Evolutionary conservation across 2,113 vertebrate species (phyloP).

Genomic region (Thunnus maccoyii): DNA sequence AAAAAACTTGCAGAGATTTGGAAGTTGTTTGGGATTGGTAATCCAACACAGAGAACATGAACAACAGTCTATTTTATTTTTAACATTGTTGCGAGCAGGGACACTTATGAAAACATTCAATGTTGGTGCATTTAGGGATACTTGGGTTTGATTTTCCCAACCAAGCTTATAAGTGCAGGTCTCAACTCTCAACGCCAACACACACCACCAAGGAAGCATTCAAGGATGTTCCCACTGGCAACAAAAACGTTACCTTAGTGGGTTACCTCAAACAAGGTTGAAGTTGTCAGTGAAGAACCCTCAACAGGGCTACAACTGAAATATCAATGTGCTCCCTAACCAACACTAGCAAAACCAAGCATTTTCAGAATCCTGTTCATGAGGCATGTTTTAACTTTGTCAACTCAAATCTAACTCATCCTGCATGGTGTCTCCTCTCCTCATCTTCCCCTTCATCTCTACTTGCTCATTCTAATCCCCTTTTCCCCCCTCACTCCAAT

Average conservation of each 20-base stretch:
- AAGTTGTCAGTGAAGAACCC: no score
- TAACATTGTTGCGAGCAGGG: neutral
- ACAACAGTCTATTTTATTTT: neutral
- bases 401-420: conserved; percentile 13
- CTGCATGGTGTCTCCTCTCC: conserved; percentile 28
- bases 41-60: neutral
- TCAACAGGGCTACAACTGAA: no score
- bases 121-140: neutral
- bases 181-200: neutral
- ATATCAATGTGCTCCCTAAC: no score
- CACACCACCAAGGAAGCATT: neutral
- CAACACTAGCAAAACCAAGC: no score
- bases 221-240: neutral
- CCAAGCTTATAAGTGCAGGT: neutral
- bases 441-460: conserved; percentile 33
- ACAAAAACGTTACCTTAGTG: neutral
- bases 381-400: conserved; percentile 17
- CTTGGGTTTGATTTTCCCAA: neutral
- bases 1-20: neutral
- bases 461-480: conserved; percentile 33
- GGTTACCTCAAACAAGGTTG: neutral
- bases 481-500: conserved; percentile 29
- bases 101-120: neutral
- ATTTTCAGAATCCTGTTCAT: neutral
- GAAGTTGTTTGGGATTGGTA: neutral